phyloP scores from a whole-genome alignment of 2,888 invertebrate genomes.

The Geophilus truncorum region DNA sequence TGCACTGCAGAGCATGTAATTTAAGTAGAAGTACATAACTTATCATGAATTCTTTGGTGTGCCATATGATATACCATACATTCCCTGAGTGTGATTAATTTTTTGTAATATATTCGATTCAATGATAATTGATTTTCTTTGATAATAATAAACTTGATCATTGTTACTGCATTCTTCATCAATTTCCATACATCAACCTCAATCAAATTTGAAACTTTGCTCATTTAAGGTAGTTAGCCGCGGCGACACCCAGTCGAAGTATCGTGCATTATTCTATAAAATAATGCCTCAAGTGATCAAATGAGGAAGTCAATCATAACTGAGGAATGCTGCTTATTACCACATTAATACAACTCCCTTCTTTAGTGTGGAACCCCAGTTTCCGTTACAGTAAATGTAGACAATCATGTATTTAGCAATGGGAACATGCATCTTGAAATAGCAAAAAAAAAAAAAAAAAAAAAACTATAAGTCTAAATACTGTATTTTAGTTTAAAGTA shows the following conservation, averaged over 20 bases:
- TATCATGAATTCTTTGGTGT: not conserved
- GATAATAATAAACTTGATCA: not conserved
- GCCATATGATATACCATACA: too few species aligned
- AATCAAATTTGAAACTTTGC: not conserved
- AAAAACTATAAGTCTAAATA: too few species aligned
- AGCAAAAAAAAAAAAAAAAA: too few species aligned
- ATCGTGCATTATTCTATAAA: not conserved
- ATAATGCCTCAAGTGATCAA: not conserved
- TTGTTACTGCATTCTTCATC: not conserved
- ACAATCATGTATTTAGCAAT: too few species aligned
- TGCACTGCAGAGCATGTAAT: too few species aligned
- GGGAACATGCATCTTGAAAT: too few species aligned
- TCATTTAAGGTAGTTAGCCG: not conserved
- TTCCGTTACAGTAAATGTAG: too few species aligned
- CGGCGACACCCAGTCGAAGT: not conserved
- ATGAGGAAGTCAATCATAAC: not conserved
- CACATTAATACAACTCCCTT: not conserved
- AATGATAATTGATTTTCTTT: not conserved
- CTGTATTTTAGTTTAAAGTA: too few species aligned
- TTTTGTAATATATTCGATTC: not conserved
- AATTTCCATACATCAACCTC: not conserved
- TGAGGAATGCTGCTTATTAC: not conserved
- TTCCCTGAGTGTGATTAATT: not conserved
- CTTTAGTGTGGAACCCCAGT: too few species aligned
- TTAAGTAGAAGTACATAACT: not conserved